Evolutionary conservation across 2,888 invertebrate genomes (phyloP), one percentile per base, ranked within the genome.

Genomic region (Heliothis peltigera): DNA sequence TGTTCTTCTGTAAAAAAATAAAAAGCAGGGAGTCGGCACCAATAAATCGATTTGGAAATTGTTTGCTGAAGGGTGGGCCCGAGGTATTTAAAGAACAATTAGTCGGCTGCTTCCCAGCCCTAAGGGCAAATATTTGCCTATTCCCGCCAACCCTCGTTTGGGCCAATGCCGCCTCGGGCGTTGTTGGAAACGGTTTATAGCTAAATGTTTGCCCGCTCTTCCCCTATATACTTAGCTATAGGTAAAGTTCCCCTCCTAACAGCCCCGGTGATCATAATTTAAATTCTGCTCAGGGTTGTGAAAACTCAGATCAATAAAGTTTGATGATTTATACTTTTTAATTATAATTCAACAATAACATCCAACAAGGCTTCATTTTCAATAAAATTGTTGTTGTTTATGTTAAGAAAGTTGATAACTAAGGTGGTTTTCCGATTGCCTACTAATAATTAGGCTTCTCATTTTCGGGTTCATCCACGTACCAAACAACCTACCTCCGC

Each of bases 41-140:
- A 89, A 90, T 90, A 92, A 93, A 93, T 93, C 91, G 92, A 91
- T 92, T 92, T 91, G 82, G 84, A 88, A 89, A 91, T 87, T 93
- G 91, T 94, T 94, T 94, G 89, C 85, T 73, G 78, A 87, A 91
- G 92, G 92, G 92, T 90, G 89, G 90, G 91, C 84, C 85, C 81
- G 89, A 86, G 91, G 91, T 94, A 93, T 94, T 94, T 94, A 94
- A 93, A 94, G 92, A 93, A 91, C 94, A 94, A 94, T 94, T 94
- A 94, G 94, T 92, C 91, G 92, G 90, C 87, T 91, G 92, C 92
- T 91, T 90, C 87, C 88, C 92, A 91, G 90, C 92, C 92, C 92
- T 91, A 83, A 82, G 86, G 90, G 85, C 90, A 93, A 94, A 94
- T 94, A 93, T 94, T 94, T 92, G 93, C 87, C 90, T 89, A 86